A percentile compares a stretch with the other conserved stretches of the same genome.
phyloP scores from a whole-genome alignment of 1,140 invertebrate genomes.

The Idris sp. region DNA sequence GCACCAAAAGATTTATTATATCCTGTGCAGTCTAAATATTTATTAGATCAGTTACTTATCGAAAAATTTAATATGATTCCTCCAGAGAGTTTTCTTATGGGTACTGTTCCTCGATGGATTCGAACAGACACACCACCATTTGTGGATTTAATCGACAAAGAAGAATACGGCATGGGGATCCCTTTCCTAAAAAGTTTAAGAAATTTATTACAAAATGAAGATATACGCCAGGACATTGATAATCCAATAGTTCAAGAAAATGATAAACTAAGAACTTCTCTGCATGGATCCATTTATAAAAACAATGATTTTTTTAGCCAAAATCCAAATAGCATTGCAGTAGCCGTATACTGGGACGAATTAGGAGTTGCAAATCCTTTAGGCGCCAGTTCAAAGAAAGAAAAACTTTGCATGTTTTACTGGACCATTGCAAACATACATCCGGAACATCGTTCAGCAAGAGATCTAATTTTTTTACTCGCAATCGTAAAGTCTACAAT shows the following conservation, averaged over 20 bases:
- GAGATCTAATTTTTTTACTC: no score
- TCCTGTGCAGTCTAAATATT: no score
- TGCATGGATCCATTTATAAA: slow-evolving; percentile 32
- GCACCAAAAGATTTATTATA: no score
- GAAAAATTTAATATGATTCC: slow-evolving; percentile 21
- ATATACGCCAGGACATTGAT: slow-evolving; percentile 25
- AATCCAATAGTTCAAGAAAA: slow-evolving; percentile 13
- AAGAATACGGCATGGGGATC: slow-evolving; percentile 11
- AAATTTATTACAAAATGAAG: slow-evolving; percentile 27
- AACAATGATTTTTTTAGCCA: slow-evolving; percentile 24
- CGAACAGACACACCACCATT: slow-evolving; percentile 2
- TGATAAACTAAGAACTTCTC: slow-evolving; percentile 10
- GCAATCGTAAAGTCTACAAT: slow-evolving; percentile 21
- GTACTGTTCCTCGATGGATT: slow-evolving; percentile 2
- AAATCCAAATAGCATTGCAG: slow-evolving; percentile 43
- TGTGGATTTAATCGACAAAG: slow-evolving; percentile 14
- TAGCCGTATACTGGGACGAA: slow-evolving; percentile 52
- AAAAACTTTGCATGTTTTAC: no score
- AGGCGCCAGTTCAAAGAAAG: slow-evolving; percentile 7
- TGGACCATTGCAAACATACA: no score
- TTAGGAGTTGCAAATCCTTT: slow-evolving; percentile 38
- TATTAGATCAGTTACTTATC: no score
- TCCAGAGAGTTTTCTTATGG: slow-evolving; percentile 3
- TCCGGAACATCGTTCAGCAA: no score
- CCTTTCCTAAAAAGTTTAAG: slow-evolving; percentile 21